Percentiles rank a stretch among this genome's conserved stretches.
These are phyloP conservation scores for Setipinna tenuifilis DNA, from an alignment of 2,797 vertebrate species.

Conservation along the genomic window DNA sequence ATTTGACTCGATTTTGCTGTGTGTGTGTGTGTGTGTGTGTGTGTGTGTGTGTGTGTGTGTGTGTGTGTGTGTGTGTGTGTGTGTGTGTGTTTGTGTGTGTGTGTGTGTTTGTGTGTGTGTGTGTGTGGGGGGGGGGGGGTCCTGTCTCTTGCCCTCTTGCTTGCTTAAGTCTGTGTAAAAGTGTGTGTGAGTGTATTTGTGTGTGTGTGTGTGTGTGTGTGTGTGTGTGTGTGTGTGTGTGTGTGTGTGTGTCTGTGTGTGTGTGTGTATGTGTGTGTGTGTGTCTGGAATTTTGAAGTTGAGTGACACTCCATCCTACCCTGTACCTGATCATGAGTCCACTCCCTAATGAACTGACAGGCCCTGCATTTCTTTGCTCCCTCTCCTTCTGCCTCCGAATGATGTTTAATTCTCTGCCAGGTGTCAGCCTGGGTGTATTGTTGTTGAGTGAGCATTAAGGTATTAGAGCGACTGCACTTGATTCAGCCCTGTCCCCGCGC, in stretches of 20 bases:
- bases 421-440: not conserved
- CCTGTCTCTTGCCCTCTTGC: too few species aligned
- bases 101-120: not conserved
- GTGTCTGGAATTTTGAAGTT: not conserved
- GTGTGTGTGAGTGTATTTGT: not conserved
- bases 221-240: not conserved
- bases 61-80: conserved; percentile 11
- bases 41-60: conserved; percentile 37
- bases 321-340: not conserved
- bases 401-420: not conserved
- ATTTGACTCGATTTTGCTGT: not conserved
- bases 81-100: not conserved
- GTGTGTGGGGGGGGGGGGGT: not conserved
- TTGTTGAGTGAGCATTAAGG: conserved; percentile 23
- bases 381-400: not conserved
- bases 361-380: not conserved
- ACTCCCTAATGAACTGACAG: not conserved
- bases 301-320: not conserved
- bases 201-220: not conserved
- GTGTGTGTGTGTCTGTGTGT: not conserved
- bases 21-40: conserved; percentile 38
- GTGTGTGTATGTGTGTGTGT: not conserved
- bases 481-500: conserved; percentile 20
- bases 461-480: conserved; percentile 24
- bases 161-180: not conserved